Evolutionary conservation across 1,140 invertebrate genomes (phyloP).

Genomic region (Drosophila ironensis): DNA sequence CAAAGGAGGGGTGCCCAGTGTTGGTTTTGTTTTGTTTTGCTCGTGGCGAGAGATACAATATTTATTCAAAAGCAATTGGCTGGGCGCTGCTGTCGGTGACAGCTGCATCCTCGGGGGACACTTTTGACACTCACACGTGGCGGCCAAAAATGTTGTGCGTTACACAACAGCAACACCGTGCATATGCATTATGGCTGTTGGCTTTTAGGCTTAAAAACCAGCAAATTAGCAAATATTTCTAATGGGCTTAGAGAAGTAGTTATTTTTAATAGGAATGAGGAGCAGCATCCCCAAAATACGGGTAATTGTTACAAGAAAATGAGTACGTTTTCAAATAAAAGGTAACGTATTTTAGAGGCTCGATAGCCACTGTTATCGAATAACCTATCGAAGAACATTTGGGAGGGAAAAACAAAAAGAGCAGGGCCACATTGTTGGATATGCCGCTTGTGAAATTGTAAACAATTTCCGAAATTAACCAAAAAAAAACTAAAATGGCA

Average conservation of each 20-base stretch:
- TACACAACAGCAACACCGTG: too few relatives aligned
- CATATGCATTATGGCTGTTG: too few relatives aligned
- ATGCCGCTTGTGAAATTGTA: neutral
- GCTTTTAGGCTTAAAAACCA: too few relatives aligned
- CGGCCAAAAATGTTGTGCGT: constrained; percentile 10
- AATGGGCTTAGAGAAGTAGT: too few relatives aligned
- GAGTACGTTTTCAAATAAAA: neutral
- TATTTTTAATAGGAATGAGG: constrained; percentile 57
- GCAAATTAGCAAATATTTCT: too few relatives aligned
- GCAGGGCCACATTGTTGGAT: neutral
- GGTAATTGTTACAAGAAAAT: too few relatives aligned
- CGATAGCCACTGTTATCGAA: too few relatives aligned
- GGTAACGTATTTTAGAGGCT: neutral
- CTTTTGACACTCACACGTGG: constrained; percentile 58
- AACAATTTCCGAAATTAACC: neutral
- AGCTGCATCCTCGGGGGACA: constrained; percentile 54
- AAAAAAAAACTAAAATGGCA: constrained; percentile 29
- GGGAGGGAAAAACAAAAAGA: too few relatives aligned
- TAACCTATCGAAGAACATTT: too few relatives aligned
- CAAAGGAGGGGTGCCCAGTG: constrained; percentile 16
- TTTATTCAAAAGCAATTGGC: constrained; percentile 63
- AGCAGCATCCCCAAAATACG: neutral
- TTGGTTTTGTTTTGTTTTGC: constrained; percentile 26
- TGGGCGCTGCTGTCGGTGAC: constrained; percentile 45
- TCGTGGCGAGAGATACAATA: constrained; percentile 52